Percentiles rank a stretch among this genome's conserved stretches.
These are phyloP conservation scores for Lanius collurio DNA, from an alignment of 2,113 vertebrate species.

Conservation along the genomic window DNA sequence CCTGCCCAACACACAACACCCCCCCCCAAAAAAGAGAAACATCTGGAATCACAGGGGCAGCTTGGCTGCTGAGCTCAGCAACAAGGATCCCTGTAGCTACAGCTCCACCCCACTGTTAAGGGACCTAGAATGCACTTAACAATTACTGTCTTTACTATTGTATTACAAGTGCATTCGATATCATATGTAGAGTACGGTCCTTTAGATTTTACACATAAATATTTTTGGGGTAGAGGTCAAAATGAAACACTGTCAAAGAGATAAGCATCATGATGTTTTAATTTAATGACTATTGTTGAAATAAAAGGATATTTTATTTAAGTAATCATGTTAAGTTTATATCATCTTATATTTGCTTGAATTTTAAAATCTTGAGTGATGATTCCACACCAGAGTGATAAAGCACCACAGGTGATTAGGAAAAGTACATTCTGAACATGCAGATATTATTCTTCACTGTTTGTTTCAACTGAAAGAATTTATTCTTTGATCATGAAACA, in stretches of 20 bases:
- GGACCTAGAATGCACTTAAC: constrained; percentile 14
- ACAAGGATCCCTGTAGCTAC: constrained; percentile 37
- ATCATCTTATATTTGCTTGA: not conserved
- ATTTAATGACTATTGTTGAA: constrained; percentile 27
- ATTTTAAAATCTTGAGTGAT: constrained; percentile 12
- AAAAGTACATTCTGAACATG: constrained; percentile 1
- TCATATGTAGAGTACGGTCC: not conserved
- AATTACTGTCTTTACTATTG: constrained; percentile 32
- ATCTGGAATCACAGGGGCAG: constrained; percentile 67
- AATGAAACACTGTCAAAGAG: not conserved
- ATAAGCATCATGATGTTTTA: constrained; percentile 17
- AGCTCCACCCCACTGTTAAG: constrained; percentile 50
- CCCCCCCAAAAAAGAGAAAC: constrained; percentile 40
- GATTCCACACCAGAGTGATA: not conserved
- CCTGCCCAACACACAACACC: not conserved
- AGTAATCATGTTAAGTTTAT: constrained; percentile 29
- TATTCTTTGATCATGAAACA: not conserved
- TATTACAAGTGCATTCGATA: not conserved
- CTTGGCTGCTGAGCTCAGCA: constrained; percentile 71
- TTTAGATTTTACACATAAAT: constrained; percentile 19
- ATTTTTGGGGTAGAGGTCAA: constrained; percentile 2
- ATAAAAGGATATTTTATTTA: constrained; percentile 21
- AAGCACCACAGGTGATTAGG: not conserved
- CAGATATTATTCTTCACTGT: not conserved
- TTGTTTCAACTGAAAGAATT: not conserved